Evolutionary conservation across 2,888 invertebrate species (phyloP).

Genomic region (Nomada fabriciana): DNA sequence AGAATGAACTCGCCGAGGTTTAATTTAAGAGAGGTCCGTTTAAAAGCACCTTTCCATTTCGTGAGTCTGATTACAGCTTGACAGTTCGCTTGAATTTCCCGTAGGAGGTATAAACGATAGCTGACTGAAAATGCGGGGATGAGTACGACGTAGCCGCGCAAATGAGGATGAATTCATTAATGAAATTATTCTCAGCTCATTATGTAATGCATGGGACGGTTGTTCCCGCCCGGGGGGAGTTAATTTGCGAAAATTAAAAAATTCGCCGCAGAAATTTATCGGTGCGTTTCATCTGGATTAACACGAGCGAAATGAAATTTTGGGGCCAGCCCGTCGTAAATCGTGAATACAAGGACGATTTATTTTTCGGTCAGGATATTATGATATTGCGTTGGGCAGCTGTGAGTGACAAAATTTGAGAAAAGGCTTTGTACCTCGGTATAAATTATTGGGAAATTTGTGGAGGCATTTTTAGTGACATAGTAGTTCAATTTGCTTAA

Average conservation of each 20-base stretch:
- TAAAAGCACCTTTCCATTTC: conserved; percentile 16
- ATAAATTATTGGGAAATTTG: not conserved
- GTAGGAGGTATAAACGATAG: not conserved
- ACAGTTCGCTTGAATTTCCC: conserved; percentile 29
- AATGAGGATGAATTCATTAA: conserved; percentile 42
- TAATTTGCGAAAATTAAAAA: conserved; percentile 12
- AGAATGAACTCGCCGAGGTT: not conserved
- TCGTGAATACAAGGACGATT: not conserved
- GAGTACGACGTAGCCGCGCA: conserved; percentile 1
- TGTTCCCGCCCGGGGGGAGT: not conserved
- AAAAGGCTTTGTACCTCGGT: not conserved
- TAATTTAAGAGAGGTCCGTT: conserved; percentile 31
- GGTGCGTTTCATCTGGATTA: not conserved
- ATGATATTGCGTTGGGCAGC: conserved; percentile 1
- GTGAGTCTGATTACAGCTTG: conserved; percentile 46
- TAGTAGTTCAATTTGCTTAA: too few relatives aligned
- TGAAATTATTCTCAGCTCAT: conserved; percentile 31
- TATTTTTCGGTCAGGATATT: conserved; percentile 2
- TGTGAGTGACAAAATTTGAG: not conserved
- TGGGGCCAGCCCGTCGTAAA: not conserved
- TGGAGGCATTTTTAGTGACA: too few relatives aligned
- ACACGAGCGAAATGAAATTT: conserved; percentile 27
- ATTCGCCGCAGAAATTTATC: conserved; percentile 6
- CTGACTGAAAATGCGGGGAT: not conserved
- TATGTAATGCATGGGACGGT: conserved; percentile 19